Conservation (phyloP, 2,888 invertebrate genomes). For the Tinea pellionella region DNA sequence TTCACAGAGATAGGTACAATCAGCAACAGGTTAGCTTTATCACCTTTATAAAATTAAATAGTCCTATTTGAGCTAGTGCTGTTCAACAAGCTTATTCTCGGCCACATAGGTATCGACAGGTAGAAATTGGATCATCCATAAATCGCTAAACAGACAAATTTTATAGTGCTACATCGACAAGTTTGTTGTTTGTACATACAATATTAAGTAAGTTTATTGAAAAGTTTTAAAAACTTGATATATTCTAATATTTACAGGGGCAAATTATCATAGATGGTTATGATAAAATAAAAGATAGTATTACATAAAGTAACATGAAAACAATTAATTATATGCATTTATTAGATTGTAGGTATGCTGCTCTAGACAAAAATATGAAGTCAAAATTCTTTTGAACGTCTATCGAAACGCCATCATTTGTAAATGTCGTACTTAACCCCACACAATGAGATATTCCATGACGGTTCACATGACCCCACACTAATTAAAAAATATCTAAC, state of each 20-base stretch:
- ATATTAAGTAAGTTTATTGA: too few relatives aligned
- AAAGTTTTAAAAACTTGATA: too few relatives aligned
- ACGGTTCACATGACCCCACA: constrained; percentile 63
- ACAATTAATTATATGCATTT: neutral
- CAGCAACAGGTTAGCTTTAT: too few relatives aligned
- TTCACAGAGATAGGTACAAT: neutral
- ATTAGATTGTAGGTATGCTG: neutral
- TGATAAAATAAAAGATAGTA: neutral
- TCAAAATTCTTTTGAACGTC: constrained; percentile 1
- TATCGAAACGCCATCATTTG: constrained; percentile 38
- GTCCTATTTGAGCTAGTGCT: too few relatives aligned
- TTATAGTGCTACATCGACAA: too few relatives aligned
- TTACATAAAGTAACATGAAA: constrained; percentile 4
- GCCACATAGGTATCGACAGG: too few relatives aligned
- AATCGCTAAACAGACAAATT: too few relatives aligned
- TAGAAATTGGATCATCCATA: too few relatives aligned
- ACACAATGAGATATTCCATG: constrained; percentile 26
- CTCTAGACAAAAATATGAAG: neutral
- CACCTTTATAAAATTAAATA: too few relatives aligned
- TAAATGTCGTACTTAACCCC: constrained; percentile 47
- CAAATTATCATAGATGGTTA: neutral
- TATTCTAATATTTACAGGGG: neutral
- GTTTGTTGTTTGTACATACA: too few relatives aligned
- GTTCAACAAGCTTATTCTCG: too few relatives aligned
- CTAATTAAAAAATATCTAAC: constrained; percentile 67